A percentile compares a stretch with the other conserved stretches of the same genome.
Evolutionary conservation across 2,797 vertebrate species (phyloP).

Genomic region (Eurystomus glaucurus): DNA sequence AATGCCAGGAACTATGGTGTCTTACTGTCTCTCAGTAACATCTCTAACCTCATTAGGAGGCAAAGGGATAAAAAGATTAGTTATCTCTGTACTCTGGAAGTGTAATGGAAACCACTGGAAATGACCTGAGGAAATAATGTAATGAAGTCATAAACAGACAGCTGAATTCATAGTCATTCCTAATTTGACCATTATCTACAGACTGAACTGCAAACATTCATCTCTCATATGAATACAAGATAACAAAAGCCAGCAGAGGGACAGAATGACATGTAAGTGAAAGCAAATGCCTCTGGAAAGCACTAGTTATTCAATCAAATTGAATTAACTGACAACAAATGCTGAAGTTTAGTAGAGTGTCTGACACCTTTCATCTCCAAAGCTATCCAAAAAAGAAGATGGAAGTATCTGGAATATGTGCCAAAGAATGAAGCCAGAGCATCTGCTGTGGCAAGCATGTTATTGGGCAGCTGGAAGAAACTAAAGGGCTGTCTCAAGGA

Average conservation of each 20-base stretch:
- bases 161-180: background rate
- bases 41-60: background rate
- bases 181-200: background rate
- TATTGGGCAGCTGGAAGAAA: conserved; percentile 12
- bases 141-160: background rate
- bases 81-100: background rate
- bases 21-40: background rate
- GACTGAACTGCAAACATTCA: background rate
- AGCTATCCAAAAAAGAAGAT: background rate
- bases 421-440: conserved; percentile 4
- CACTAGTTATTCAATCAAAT: background rate
- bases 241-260: background rate
- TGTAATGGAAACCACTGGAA: background rate
- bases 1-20: background rate
- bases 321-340: background rate
- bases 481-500: background rate
- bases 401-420: background rate
- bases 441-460: background rate
- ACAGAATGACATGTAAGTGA: background rate
- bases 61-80: background rate
- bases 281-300: background rate
- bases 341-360: background rate
- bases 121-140: background rate
- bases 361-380: background rate
- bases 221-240: background rate